Evolutionary conservation across 2,113 vertebrate genomes (phyloP), one percentile per base, ranked within the genome.

Genomic region (Antechinus stuartii): DNA sequence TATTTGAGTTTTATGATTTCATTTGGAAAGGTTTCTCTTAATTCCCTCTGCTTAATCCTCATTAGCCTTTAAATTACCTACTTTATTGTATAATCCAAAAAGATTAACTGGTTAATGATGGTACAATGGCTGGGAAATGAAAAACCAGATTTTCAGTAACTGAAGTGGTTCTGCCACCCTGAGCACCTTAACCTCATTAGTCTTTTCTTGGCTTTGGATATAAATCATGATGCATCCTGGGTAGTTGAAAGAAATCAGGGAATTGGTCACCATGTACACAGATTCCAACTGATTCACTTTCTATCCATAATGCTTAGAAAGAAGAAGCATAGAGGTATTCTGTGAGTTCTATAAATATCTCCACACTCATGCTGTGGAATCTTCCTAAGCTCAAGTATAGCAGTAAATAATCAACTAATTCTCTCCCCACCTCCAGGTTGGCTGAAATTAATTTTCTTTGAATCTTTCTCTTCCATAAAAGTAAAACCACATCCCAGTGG

Each of bases 401-500:
- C 94, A 97, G 98, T 98, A 98, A 98, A 98, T 98, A 96, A 98
- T 98, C 98, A 98, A 98, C 98, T 97, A 97, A 97, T 97, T 42
- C 19, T 84, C 19, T 6, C 96, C 98, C 98, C 96, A 61, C 26
- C 57, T 30, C 97, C 95, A 97, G 97, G 97, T 98, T 97, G 95
- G 97, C 95, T 98, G 89, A 89, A 54, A 90, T 95, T 97, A 97
- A 96, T 95, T 97, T 96, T 98, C 96, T 97, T 95, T 96, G 93
- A 98, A 97, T 76, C 94, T 19, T 27, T 56, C 1, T 42, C 50
- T 96, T 96, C 97, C 47, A 49, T 89, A 49, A 92, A 97, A 96
- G 97, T 55, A 57, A 97, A 97, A 94, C 49, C 92, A 95, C 84
- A 95, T 49, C 95, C 95, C 95, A 96, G 92, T 49, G 89, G 94